Percentiles rank a stretch among this genome's conserved stretches.
Conservation (phyloP, 2,888 invertebrate genomes). For the Ceratothoa steindachneri region DNA sequence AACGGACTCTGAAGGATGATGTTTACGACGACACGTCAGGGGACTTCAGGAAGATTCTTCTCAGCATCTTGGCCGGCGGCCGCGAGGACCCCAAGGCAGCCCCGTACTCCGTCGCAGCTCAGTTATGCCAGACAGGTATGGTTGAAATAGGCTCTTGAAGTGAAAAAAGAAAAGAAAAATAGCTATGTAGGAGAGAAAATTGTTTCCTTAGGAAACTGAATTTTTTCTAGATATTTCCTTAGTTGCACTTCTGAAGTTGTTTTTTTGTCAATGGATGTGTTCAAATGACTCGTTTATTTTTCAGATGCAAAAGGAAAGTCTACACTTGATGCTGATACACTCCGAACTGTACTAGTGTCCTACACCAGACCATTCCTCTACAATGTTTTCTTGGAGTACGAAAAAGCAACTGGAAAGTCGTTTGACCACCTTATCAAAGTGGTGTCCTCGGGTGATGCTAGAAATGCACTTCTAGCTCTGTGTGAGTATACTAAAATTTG, state of each 20-base stretch:
- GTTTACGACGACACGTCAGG: conserved; percentile 3
- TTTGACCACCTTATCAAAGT: background rate
- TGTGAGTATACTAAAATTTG: background rate
- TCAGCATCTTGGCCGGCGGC: background rate
- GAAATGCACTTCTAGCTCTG: background rate
- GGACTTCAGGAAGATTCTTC: conserved; percentile 3
- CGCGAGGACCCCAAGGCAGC: background rate
- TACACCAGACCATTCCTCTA: conserved; percentile 2
- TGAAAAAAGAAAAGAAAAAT: background rate
- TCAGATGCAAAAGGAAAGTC: background rate
- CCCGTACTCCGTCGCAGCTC: background rate
- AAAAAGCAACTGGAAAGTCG: background rate
- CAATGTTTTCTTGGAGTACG: conserved; percentile 1
- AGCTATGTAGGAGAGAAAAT: too few species aligned
- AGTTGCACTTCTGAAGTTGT: too few species aligned
- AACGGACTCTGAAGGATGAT: background rate
- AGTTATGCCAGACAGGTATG: background rate
- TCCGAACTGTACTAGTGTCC: background rate
- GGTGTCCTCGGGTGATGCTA: conserved; percentile 1
- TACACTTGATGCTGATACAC: background rate
- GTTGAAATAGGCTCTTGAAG: background rate
- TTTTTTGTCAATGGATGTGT: background rate
- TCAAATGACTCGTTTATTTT: too few species aligned
- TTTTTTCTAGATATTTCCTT: too few species aligned
- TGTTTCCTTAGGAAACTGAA: too few species aligned